Evolutionary conservation across 2,797 vertebrate species (phyloP), one percentile per base, ranked within the genome.

Genomic region (Micropoecilia bifurca): DNA sequence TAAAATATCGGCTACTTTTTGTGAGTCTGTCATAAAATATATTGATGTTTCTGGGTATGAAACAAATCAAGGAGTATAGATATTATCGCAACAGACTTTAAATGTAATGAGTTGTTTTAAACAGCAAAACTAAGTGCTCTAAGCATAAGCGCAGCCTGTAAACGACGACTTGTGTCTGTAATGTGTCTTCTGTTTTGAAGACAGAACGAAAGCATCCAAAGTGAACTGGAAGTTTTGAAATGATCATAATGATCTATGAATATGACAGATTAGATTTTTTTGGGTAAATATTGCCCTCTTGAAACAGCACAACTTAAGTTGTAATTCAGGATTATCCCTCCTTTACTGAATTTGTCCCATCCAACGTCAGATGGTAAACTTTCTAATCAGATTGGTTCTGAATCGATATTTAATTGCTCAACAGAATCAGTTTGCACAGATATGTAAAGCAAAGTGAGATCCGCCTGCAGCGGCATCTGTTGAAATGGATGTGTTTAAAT

Each of bases 401-500:
- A 55, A 46, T 55, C 7, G 6, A 45, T 53, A 45, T 63, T 71
- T 8, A 33, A 33, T 30, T 30, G 14, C 6, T 18, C 25, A 48
- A 41, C 22, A 18, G 16, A 36, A 8, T 59, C 2, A 4, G 9
- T 39, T 25, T 13, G 50, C 20, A 50, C 48, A 25, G 20, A 25
- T 9, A 50, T 28, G 55, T 59, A 59, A 30, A 59, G 63, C 9
- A 36, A 66, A 66, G 18, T 4, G 9, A 66, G 36, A 39, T 39
- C 63, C 6, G 61, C 4, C 59, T 0, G 9, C 61, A 66, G 55
- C 0, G 4, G 39, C 78, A 80, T 41, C 59, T 77, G 66, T 50
- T 53, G 73, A 75, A 39, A 39, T 61, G 69, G 77, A 43, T 61
- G 74, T 39, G 16, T 77, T 73, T n/a, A 48, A 33, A 30, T 76